A percentile compares a stretch with the other conserved stretches of the same genome.
Conservation (phyloP, 2,113 vertebrate genomes). For the Scophthalmus maximus region DNA sequence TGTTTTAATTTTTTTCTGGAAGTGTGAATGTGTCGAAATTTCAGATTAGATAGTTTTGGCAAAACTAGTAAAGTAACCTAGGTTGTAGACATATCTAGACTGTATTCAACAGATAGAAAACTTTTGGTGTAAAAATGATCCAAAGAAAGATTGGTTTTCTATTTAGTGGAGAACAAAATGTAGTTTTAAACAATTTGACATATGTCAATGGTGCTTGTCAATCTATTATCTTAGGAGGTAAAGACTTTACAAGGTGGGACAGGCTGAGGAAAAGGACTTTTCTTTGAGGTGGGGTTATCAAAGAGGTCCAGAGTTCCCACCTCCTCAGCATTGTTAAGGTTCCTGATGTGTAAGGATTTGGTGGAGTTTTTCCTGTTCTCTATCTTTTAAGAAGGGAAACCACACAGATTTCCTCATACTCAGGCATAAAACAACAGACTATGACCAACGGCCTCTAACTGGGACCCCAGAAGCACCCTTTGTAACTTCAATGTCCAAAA, state of each 20-base stretch:
- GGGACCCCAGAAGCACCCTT: neutral
- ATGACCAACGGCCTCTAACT: constrained; percentile 19
- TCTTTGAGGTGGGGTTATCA: constrained; percentile 46
- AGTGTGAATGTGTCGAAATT: neutral
- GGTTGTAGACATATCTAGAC: neutral
- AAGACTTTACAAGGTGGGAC: constrained; percentile 29
- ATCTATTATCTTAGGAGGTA: constrained; percentile 22
- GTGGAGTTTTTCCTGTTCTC: constrained; percentile 64
- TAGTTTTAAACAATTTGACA: neutral
- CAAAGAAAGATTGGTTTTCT: neutral
- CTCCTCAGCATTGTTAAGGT: constrained; percentile 51
- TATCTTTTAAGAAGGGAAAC: constrained; percentile 64
- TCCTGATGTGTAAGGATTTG: constrained; percentile 65
- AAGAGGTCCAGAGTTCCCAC: constrained; percentile 27
- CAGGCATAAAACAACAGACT: constrained; percentile 50
- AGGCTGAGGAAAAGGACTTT: constrained; percentile 12
- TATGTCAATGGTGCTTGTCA: neutral
- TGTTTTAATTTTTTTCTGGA: neutral
- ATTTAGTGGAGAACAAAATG: neutral
- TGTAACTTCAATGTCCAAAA: constrained; percentile 17
- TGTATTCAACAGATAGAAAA: neutral
- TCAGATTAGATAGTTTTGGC: neutral
- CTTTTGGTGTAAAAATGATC: neutral
- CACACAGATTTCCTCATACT: constrained; percentile 45
- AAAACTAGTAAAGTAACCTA: neutral